phyloP scores from a whole-genome alignment of 2,797 vertebrate genomes.

The Molossus molossus region DNA sequence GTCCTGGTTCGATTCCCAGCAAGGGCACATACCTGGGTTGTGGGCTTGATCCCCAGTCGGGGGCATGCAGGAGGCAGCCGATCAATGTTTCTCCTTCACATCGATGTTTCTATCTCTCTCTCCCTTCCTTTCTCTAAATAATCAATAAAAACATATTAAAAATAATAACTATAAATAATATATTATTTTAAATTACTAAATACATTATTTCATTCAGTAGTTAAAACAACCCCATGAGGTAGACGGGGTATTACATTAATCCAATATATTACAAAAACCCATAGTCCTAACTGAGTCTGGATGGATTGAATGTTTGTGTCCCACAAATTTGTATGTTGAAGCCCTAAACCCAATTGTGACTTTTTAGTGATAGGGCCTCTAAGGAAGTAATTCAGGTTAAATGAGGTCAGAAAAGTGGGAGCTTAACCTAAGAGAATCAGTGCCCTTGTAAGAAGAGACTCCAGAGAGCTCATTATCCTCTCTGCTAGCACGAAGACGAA shows the following conservation, averaged over 20 bases:
- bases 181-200: conserved; percentile 21
- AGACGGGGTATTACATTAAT: conserved; percentile 6
- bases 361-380: neutral
- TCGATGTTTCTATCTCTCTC: no score
- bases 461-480: neutral
- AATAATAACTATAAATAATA: neutral
- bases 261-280: conserved; percentile 6
- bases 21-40: no score
- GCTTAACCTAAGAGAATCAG: neutral
- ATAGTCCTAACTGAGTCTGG: neutral
- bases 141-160: no score
- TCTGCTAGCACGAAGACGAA: neutral
- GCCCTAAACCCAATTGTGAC: neutral
- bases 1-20: no score
- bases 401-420: neutral
- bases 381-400: conserved; percentile 39
- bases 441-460: neutral
- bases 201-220: conserved; percentile 60
- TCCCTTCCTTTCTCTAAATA: no score
- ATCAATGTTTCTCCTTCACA: no score
- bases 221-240: neutral
- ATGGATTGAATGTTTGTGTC: neutral
- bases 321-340: conserved; percentile 28
- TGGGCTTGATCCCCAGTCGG: no score
- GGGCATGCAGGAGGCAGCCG: no score